These are phyloP conservation scores for Catharus bicknelli DNA, from an alignment of 2,113 vertebrate species.

Conservation along the genomic window DNA sequence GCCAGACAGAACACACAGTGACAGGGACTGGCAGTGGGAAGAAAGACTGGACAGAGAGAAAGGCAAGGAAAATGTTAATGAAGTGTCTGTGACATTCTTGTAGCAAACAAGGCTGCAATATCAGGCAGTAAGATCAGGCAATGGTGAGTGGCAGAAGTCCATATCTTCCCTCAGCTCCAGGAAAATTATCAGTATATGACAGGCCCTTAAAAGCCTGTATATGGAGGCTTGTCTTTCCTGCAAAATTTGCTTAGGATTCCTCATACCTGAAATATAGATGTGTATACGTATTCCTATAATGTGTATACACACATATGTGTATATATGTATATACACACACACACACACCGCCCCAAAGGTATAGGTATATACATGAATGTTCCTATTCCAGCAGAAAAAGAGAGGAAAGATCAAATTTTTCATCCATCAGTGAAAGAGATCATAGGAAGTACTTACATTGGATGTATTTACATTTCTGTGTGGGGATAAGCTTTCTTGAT, in stretches of 20 bases:
- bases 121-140: background rate
- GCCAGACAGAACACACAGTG: background rate
- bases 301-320: fast-evolving
- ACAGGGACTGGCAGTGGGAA: background rate
- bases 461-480: background rate
- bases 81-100: background rate
- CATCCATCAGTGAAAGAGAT: background rate
- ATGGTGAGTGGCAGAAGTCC: fast-evolving
- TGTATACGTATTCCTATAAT: too few relatives aligned
- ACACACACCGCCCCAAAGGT: too few relatives aligned
- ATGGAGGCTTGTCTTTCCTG: background rate
- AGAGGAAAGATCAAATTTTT: background rate
- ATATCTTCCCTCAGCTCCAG: background rate
- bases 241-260: background rate
- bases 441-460: background rate
- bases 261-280: background rate
- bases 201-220: background rate
- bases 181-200: background rate
- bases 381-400: background rate
- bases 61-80: fast-evolving
- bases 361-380: background rate
- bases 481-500: background rate
- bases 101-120: background rate
- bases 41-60: background rate
- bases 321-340: fast-evolving